Evolutionary conservation across 2,113 vertebrate species (phyloP), one percentile per base, ranked within the genome.

Genomic region (Zosterops pallidus): DNA sequence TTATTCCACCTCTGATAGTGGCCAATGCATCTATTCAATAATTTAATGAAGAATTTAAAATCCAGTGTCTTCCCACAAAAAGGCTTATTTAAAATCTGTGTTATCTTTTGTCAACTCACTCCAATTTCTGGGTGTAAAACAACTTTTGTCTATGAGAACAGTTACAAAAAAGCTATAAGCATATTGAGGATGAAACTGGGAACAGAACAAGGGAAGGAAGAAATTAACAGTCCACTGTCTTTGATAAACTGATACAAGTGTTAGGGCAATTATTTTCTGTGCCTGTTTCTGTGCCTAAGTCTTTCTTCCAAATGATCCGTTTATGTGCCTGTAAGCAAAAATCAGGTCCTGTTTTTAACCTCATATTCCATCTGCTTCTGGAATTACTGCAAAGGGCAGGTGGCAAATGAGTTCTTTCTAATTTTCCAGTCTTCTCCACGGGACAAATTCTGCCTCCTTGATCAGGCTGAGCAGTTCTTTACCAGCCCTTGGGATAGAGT

Each of bases 1-100:
- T 62, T 79, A 78, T 94, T 94, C 93, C 39, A 92, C 39, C 67
- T 83, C 76, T 78, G 83, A 95, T 60, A 90, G 31, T 86, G 81
- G 46, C 75, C 90, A 97, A 81, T 74, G 65, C 64, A 86, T 89
- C 76, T 97, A 74, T 68, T 91, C 82, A 97, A 97, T 75, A 92
- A 92, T 95, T 97, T 97, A 91, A 96, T 91, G 70, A 96, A 96
- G 94, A 92, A 87, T 95, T 97, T 97, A 53, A 96, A 96, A 96
- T 72, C 50, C 83, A 90, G 13, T 65, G 53, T 76, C 87, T 94
- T 92, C 88, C 85, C 91, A 90, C 70, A 97, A 96, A 96, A 94
- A 96, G 70, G 20, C 56, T 96, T 89, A 91, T 96, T 95, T 95
- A 78, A 91, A 96, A 63, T 94, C 82, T 83, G n/a, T 95, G 3